Percentiles rank a stretch among this genome's conserved stretches.
These are phyloP conservation scores for Torymus auratus DNA, from an alignment of 2,888 invertebrate species.

Conservation along the genomic window DNA sequence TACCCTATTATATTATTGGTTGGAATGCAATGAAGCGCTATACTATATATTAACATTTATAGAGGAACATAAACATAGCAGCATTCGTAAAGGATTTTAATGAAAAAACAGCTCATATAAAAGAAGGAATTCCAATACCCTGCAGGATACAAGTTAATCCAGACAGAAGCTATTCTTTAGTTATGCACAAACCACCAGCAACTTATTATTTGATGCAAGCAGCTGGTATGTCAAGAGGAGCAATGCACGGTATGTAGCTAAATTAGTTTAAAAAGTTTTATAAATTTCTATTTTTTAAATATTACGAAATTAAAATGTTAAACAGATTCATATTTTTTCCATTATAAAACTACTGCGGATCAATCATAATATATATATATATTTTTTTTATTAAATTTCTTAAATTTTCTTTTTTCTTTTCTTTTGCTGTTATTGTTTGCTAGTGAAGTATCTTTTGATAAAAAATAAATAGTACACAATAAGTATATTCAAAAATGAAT, in stretches of 20 bases:
- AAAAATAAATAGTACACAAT: no score
- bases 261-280: conserved; percentile 12
- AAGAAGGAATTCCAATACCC: conserved; percentile 93
- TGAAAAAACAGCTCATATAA: conserved; percentile 91
- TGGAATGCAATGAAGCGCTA: no score
- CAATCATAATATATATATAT: neutral
- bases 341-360: no score
- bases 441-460: no score
- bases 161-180: conserved; percentile 89
- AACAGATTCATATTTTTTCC: no score
- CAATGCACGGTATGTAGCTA: conserved; percentile 80
- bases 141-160: conserved; percentile 88
- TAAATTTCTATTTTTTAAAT: no score
- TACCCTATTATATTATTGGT: no score
- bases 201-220: conserved; percentile 95
- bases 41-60: conserved; percentile 57
- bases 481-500: no score
- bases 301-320: no score
- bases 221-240: conserved; percentile 91
- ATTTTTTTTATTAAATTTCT: neutral
- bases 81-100: conserved; percentile 99
- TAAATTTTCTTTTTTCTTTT: conserved; percentile 18
- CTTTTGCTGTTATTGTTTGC: neutral
- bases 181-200: conserved; percentile 91
- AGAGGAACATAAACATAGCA: conserved; percentile 97